A percentile compares a stretch with the other conserved stretches of the same genome.
These are phyloP conservation scores for Ctenoplectra terminalis DNA, from an alignment of 1,140 invertebrate genomes.

Conservation along the genomic window DNA sequence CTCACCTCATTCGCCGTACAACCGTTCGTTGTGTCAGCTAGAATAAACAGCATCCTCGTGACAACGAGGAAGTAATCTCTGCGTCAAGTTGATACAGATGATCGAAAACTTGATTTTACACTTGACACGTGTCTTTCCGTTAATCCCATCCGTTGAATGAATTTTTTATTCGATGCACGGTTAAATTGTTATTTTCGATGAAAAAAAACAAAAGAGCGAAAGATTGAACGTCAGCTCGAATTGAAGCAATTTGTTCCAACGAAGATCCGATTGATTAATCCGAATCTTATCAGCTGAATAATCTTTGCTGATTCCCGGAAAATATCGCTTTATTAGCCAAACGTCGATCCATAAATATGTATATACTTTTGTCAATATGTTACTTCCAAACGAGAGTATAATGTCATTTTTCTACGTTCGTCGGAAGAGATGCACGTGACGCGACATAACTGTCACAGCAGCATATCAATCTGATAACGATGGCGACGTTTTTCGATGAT, in stretches of 20 bases:
- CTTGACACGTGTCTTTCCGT: neutral
- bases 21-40: neutral
- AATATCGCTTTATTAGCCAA: neutral
- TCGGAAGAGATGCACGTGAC: constrained; percentile 29
- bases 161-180: no score
- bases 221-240: neutral
- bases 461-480: constrained; percentile 62
- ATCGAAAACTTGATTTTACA: neutral
- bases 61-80: constrained; percentile 13
- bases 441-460: constrained; percentile 49
- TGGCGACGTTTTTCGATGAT: constrained; percentile 61
- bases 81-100: neutral
- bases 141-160: neutral
- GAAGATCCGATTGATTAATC: neutral
- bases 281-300: neutral
- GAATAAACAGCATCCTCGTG: neutral
- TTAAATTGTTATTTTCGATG: neutral
- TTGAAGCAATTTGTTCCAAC: neutral
- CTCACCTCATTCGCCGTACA: constrained; percentile 7
- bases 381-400: constrained; percentile 27
- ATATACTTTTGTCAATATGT: constrained; percentile 48
- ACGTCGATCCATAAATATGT: constrained; percentile 26
- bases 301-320: neutral
- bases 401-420: constrained; percentile 25
- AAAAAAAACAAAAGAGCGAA: neutral